Evolutionary conservation across 2,888 invertebrate genomes (phyloP), one percentile per base, ranked within the genome.

Genomic region (Luperina nickerlii): DNA sequence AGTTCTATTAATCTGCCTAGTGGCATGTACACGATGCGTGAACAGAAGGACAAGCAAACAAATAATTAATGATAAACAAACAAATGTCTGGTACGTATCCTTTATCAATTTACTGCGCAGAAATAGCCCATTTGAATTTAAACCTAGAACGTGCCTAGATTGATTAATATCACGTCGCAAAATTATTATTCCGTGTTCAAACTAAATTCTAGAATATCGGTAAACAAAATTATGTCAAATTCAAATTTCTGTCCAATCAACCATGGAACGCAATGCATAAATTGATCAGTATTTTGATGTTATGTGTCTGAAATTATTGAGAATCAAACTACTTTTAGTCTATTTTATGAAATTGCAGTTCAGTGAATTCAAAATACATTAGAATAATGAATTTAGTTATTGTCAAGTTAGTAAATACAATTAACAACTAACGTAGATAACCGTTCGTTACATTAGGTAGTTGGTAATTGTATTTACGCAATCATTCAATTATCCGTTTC

Each of bases 221-320:
- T 60, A 80, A 57, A 76, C 71, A 60, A 69, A 69, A 81, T 75
- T 75, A 62, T 54, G 45, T 18, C 13, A 45, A 24, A 62, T 67
- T 76, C 54, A 62, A 70, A 75, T 74, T 42, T 13, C 81, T 67
- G 18, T 60, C 66, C 57, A 76, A 63, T 81, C 68, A 72, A 45
- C 68, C 51, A 51, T 68, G 18, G 11, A 80, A 74, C 69, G 54
- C 45, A 76, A 70, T 70, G 65, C 65, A 42, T 54, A 27, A n/a
- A 75, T 62, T 81, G 62, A 81, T 81, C 60, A 65, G 74, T 13
- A 62, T 45, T 57, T 74, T 42, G 69, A 42, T 73, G 32, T 66
- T 74, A 32, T 51, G 32, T 66, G 54, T 24, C 15, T 45, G 27
- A 48, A 57, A 74, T 73, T 4, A 68, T 57, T 45, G 63, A n/a